Percentiles rank a stretch among this genome's conserved stretches.
Conservation (phyloP, 2,113 vertebrate genomes). For the Eleginops maclovinus region DNA sequence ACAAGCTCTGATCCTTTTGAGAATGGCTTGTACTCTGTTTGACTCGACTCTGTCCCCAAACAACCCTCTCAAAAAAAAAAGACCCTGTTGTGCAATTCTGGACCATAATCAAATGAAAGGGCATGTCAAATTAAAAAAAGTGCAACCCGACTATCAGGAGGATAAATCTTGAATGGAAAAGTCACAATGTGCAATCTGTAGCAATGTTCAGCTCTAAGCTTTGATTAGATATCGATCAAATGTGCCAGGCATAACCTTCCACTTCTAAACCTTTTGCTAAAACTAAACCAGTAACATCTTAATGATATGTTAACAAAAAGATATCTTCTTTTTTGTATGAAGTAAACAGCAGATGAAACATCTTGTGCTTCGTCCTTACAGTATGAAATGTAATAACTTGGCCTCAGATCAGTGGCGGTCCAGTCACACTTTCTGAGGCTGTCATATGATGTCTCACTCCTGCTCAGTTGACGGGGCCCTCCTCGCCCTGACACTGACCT, state of each 20-base stretch:
- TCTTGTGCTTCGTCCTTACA: neutral
- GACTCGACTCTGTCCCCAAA: conserved; percentile 57
- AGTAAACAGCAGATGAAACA: neutral
- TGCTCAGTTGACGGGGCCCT: conserved; percentile 16
- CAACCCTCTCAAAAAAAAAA: neutral
- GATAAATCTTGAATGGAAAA: conserved; percentile 14
- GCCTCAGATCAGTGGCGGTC: neutral
- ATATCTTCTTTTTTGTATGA: neutral
- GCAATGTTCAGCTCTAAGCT: neutral
- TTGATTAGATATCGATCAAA: neutral
- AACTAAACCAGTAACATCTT: neutral
- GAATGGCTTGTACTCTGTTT: conserved; percentile 54
- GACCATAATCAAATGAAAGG: conserved; percentile 33
- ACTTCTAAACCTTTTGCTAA: too few species aligned
- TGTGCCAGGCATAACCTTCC: too few species aligned
- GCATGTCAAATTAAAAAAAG: conserved; percentile 28
- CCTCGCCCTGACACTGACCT: conserved; percentile 35
- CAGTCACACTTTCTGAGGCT: conserved; percentile 18
- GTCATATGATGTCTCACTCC: conserved; percentile 44
- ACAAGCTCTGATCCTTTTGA: conserved; percentile 50
- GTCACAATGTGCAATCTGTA: neutral
- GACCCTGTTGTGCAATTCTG: conserved; percentile 29
- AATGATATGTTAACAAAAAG: conserved; percentile 5
- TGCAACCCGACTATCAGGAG: neutral
- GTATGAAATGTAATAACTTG: conserved; percentile 11